Base-by-base conservation (phyloP, 2,888 invertebrate species). In the Drosophila flavopinicola region DNA sequence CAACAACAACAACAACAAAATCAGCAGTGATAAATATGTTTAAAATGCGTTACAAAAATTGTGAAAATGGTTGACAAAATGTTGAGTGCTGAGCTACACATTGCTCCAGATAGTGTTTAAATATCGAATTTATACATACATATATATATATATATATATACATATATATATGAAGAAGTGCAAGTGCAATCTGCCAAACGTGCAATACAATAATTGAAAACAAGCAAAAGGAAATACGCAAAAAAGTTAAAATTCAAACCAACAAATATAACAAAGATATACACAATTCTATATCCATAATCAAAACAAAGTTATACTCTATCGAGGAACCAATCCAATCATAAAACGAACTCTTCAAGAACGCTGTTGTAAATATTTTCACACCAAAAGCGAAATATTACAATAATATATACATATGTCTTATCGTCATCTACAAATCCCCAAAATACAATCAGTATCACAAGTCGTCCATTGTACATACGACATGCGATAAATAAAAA, bases 301-400 rank as follows among this genome's bases (percentile, higher is more conserved):
- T 32, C 3, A 58, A 56, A 59, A 10, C 2, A 39, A 20, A 64
- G 41, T 41, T 52, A 48, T 56, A 38, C 25, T 56, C 17, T 24
- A 51, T 7, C 30, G 33, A 54, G 49, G 24, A 58, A 44, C 4
- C 53, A 42, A 59, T 17, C 17, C 35, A 20, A 37, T n/a, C 35
- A 37, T 1, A 38, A 48, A 57, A 44, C 56, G 52, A 68, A 73
- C 69, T 59, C n/a, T 57, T 47, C 30, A 57, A 76, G 13, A 69
- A 74, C 71, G 83, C 89, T 88, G 83, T 88, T 88, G 88, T 88
- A 88, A 84, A 88, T 88, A 88, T 80, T 87, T 88, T 84, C 78
- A 76, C 65, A 54, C 39, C 23, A 47, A 33, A 67, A 59, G 32
- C 66, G 15, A 52, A 49, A 48, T 44, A 61, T 33, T 70, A 54